These are phyloP conservation scores for Corythoichthys intestinalis DNA, from an alignment of 2,113 vertebrate genomes.

Conservation along the genomic window DNA sequence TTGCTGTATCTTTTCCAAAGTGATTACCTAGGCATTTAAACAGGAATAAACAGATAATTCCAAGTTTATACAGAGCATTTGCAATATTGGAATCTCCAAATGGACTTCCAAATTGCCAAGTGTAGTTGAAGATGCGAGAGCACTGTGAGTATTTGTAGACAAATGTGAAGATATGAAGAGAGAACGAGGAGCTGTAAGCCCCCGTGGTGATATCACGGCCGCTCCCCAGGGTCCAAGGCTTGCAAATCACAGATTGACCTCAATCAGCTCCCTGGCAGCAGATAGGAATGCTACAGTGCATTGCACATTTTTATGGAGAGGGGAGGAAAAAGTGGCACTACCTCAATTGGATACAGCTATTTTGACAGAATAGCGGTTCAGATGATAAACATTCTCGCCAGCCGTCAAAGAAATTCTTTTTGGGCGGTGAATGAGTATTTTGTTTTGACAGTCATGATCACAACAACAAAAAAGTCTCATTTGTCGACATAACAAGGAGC, in stretches of 20 bases:
- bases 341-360: not conserved
- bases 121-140: not conserved
- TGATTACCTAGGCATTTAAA: not conserved
- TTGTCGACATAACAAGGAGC: not conserved
- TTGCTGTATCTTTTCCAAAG: not conserved
- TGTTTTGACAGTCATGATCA: not conserved
- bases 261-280: constrained; percentile 51
- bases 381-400: not conserved
- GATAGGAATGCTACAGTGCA: constrained; percentile 31
- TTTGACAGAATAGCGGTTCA: constrained; percentile 21
- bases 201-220: constrained; percentile 44
- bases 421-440: not conserved
- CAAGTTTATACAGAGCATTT: not conserved
- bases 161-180: constrained; percentile 42
- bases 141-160: constrained; percentile 12
- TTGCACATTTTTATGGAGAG: constrained; percentile 27
- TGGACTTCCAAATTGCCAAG: not conserved
- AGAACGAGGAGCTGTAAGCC: constrained; percentile 22
- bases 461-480: not conserved
- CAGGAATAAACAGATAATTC: not conserved
- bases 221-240: constrained; percentile 25
- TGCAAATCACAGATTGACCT: constrained; percentile 69
- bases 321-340: not conserved
- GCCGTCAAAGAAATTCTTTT: not conserved
- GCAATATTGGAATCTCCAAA: not conserved